A percentile compares a stretch with the other conserved stretches of the same genome.
phyloP scores from a whole-genome alignment of 2,113 vertebrate species.

The Tragelaphus scriptus region DNA sequence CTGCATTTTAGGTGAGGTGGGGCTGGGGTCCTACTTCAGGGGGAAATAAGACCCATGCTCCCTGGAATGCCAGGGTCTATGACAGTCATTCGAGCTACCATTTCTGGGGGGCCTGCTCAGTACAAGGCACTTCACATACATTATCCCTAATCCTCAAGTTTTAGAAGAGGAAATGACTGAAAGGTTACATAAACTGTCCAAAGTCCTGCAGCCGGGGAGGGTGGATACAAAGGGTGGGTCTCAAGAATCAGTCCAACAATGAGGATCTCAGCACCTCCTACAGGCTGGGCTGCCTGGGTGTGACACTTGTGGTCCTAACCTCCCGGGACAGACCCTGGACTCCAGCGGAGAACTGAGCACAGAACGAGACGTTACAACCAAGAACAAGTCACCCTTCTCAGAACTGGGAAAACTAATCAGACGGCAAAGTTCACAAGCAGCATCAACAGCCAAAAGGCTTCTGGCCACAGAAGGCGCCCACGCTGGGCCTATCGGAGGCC shows the following conservation, averaged over 20 bases:
- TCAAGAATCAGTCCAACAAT: background rate
- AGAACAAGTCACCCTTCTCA: fast-evolving
- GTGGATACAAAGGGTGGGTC: background rate
- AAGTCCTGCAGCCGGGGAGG: background rate
- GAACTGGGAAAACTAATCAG: background rate
- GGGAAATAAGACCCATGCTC: background rate
- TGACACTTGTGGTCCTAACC: too few relatives aligned
- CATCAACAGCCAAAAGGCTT: background rate
- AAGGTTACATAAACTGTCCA: background rate
- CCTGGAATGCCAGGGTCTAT: background rate
- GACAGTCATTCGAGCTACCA: fast-evolving
- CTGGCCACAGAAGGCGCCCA: background rate
- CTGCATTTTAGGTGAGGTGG: background rate
- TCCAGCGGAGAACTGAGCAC: background rate
- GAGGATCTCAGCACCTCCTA: fast-evolving
- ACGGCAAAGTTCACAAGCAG: background rate
- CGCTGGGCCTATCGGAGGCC: background rate
- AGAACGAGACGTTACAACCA: fast-evolving
- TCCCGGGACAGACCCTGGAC: background rate
- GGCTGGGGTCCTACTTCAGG: background rate
- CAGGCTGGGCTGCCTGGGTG: background rate
- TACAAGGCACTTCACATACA: background rate
- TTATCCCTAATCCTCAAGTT: background rate
- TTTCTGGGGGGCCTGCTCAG: background rate
- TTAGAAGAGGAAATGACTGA: background rate